Percentiles rank a stretch among this genome's conserved stretches.
These are phyloP conservation scores for Hirudo medicinalis DNA, from an alignment of 1,140 invertebrate species.

Conservation along the genomic window DNA sequence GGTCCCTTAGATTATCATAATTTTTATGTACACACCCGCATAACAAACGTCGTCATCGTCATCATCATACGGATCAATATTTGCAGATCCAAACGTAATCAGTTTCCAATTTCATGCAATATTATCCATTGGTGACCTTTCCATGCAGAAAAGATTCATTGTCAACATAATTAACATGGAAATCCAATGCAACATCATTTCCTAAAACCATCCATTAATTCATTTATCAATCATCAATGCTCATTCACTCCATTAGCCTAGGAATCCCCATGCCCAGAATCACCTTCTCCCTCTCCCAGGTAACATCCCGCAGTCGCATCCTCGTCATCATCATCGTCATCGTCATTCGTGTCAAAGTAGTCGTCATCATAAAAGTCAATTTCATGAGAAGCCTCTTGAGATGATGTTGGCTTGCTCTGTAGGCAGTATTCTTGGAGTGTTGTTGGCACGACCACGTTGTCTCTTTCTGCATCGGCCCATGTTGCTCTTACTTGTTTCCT, in stretches of 20 bases:
- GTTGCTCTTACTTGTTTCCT: conserved; percentile 92
- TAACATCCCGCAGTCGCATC: conserved; percentile 27
- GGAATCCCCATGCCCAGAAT: conserved; percentile 17
- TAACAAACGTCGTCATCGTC: too few relatives aligned
- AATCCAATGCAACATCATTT: neutral
- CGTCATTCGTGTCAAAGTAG: conserved; percentile 36
- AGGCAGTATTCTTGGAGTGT: conserved; percentile 85
- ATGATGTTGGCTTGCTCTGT: conserved; percentile 30
- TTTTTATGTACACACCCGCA: too few relatives aligned
- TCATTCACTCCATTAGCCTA: conserved; percentile 6
- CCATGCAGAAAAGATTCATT: too few relatives aligned
- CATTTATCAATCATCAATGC: neutral
- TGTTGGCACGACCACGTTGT: conserved; percentile 87
- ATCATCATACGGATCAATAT: too few relatives aligned
- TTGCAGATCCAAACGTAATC: too few relatives aligned
- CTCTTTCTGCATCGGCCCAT: conserved; percentile 81
- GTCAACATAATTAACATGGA: conserved; percentile 1
- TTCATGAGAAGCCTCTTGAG: conserved; percentile 30
- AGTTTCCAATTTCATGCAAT: too few relatives aligned
- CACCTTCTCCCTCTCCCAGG: conserved; percentile 31
- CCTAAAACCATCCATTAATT: neutral
- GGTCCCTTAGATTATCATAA: too few relatives aligned
- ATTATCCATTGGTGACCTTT: too few relatives aligned
- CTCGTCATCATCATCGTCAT: conserved; percentile 31
- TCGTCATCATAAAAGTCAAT: conserved; percentile 40